phyloP scores from a whole-genome alignment of 1,140 invertebrate species.

The Linepithema humile region DNA sequence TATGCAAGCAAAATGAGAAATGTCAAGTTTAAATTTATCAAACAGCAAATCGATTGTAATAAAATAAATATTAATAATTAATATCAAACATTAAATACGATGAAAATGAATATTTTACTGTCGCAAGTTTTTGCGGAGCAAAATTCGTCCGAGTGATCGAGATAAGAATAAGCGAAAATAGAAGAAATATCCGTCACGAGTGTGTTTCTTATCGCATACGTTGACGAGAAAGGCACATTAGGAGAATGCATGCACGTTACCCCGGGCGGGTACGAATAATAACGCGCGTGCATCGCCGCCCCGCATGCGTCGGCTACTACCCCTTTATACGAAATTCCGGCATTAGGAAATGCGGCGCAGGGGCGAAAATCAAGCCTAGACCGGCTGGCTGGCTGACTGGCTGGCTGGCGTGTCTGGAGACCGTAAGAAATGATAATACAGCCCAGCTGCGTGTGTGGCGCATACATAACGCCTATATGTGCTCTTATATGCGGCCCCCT shows the following conservation, averaged over 20 bases:
- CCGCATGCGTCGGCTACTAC: background rate
- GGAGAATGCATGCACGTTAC: background rate
- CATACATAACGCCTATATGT: background rate
- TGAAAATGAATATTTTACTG: too few species aligned
- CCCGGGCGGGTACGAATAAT: conserved; percentile 2
- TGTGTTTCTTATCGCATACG: too few species aligned
- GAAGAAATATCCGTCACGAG: background rate
- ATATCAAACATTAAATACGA: too few species aligned
- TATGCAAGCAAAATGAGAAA: background rate
- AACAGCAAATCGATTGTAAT: background rate
- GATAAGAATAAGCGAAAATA: background rate
- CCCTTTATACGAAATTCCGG: background rate
- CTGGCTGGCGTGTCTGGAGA: conserved; percentile 39
- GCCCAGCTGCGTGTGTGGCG: conserved; percentile 15
- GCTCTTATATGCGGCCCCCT: conserved; percentile 27
- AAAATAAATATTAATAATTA: too few species aligned
- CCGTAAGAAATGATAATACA: conserved; percentile 74
- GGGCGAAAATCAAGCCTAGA: background rate
- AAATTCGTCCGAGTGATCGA: background rate
- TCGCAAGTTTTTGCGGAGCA: background rate
- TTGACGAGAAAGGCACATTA: background rate
- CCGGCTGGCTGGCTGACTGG: background rate
- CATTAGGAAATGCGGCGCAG: background rate
- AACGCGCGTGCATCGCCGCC: background rate
- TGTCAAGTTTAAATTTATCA: background rate